Evolutionary conservation across 1,140 invertebrate genomes (phyloP).

Genomic region (Trichonephila inaurata): DNA sequence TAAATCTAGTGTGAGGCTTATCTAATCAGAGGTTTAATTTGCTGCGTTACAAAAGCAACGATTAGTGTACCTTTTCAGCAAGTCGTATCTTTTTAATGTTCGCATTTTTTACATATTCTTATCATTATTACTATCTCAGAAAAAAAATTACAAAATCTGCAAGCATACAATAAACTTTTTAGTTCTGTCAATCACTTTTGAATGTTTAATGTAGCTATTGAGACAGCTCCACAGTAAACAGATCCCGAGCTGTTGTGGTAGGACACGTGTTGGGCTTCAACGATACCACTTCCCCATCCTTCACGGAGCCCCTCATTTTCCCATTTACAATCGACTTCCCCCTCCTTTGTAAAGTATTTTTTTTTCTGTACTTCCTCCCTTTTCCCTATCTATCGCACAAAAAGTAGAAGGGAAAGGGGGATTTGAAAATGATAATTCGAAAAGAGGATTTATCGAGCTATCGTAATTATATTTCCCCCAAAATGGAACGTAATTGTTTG

Average conservation of each 20-base stretch:
- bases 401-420: not conserved
- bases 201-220: constrained; percentile 24
- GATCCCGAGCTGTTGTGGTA: constrained; percentile 21
- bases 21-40: no score
- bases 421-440: not conserved
- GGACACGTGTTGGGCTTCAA: constrained; percentile 32
- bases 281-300: constrained; percentile 17
- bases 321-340: constrained; percentile 16
- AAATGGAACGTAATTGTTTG: no score
- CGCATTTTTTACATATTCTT: not conserved
- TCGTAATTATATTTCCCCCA: not conserved
- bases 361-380: not conserved
- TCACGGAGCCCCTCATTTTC: not conserved
- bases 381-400: not conserved
- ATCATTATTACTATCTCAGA: not conserved
- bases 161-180: not conserved
- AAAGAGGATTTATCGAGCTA: not conserved
- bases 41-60: no score
- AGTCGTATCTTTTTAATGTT: not conserved
- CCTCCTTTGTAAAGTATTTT: not conserved
- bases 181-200: constrained; percentile 6
- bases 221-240: constrained; percentile 25
- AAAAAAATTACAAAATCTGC: not conserved
- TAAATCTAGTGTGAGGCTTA: no score
- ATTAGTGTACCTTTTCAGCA: no score